Evolutionary conservation across 2,888 invertebrate species (phyloP).

Genomic region (Caenorhabditis japonica): DNA sequence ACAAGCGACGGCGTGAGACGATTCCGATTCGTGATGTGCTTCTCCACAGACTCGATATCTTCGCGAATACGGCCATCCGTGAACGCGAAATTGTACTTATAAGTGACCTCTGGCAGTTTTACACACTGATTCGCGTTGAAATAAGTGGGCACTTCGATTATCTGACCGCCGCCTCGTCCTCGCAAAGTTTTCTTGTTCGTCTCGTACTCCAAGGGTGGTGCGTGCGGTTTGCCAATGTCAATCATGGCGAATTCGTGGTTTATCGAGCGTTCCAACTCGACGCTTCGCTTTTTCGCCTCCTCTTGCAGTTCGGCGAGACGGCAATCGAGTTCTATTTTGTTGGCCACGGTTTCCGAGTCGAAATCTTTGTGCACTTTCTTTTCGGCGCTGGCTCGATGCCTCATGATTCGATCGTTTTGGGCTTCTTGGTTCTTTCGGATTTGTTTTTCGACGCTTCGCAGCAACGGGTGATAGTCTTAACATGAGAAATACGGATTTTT

Average conservation of each 20-base stretch:
- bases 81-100: constrained; percentile 15
- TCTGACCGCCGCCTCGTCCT: constrained; percentile 35
- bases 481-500: neutral
- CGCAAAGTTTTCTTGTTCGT: constrained; percentile 38
- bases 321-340: neutral
- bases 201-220: constrained; percentile 9
- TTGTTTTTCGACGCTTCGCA: neutral
- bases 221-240: constrained; percentile 28
- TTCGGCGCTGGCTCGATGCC: neutral
- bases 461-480: neutral
- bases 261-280: constrained; percentile 2
- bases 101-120: constrained; percentile 12
- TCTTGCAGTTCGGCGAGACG: constrained; percentile 8
- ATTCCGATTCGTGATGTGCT: neutral
- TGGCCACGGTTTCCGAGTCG: neutral
- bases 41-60: constrained; percentile 4
- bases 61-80: constrained; percentile 7
- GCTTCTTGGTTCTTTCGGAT: neutral
- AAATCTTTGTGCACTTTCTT: neutral
- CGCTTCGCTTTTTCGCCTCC: constrained; percentile 6
- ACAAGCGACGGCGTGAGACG: no score
- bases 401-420: neutral
- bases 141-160: constrained; percentile 37
- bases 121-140: constrained; percentile 24
- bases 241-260: constrained; percentile 12